Conservation (phyloP, 2,113 vertebrate species). For the Brienomyrus longianalis region DNA sequence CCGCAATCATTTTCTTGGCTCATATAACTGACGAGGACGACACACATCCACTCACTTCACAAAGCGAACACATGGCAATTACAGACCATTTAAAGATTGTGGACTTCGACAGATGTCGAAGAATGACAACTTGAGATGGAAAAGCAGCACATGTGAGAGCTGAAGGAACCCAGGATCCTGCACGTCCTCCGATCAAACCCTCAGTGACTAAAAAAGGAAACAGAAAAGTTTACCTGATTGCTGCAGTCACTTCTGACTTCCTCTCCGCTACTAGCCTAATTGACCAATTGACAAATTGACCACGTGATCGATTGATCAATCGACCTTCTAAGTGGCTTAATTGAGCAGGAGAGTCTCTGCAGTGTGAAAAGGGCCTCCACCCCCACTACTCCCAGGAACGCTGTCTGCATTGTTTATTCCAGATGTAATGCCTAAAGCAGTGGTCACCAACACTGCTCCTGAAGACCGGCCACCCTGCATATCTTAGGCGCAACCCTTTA, state of each 20-base stretch:
- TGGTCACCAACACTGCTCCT: too few relatives aligned
- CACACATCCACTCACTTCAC: not conserved
- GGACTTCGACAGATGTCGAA: not conserved
- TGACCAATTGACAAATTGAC: conserved; percentile 38
- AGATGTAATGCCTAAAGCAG: not conserved
- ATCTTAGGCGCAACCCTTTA: too few relatives aligned
- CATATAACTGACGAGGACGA: not conserved
- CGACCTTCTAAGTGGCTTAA: conserved; percentile 31
- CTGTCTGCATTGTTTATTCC: not conserved
- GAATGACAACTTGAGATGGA: not conserved
- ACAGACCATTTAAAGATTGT: not conserved
- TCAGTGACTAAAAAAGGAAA: not conserved
- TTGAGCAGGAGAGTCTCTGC: conserved; percentile 20
- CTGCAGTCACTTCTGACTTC: conserved; percentile 18
- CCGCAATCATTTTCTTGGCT: not conserved
- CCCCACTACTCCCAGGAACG: not conserved
- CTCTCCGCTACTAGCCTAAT: conserved; percentile 26
- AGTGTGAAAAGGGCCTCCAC: not conserved
- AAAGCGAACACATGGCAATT: not conserved
- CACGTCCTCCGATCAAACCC: not conserved
- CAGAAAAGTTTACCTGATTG: conserved; percentile 21
- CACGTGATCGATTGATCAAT: conserved; percentile 32
- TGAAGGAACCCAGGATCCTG: not conserved
- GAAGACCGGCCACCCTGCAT: too few relatives aligned
- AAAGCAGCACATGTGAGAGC: not conserved